Percentiles rank a stretch among this genome's conserved stretches.
These are phyloP conservation scores for Phyllotreta striolata DNA, from an alignment of 2,888 invertebrate genomes.

Conservation along the genomic window DNA sequence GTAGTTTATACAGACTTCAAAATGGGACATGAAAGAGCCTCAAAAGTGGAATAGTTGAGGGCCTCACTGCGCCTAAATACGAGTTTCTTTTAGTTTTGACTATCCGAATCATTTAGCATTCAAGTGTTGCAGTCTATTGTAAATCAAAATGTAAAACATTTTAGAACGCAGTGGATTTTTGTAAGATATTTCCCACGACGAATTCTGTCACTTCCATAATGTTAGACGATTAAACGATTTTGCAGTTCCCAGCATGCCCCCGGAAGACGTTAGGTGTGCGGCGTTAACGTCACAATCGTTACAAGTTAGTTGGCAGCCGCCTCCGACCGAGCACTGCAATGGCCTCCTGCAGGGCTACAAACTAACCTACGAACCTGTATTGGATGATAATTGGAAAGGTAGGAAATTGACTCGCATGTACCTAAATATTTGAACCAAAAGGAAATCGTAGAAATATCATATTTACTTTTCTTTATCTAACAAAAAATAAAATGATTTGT, in stretches of 20 bases:
- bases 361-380: slow-evolving; percentile 72
- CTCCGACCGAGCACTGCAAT: slow-evolving; percentile 75
- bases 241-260: slow-evolving; percentile 80
- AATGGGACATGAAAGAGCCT: too few relatives aligned
- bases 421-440: not conserved
- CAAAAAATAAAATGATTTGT: too few relatives aligned
- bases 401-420: slow-evolving; percentile 17
- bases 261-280: slow-evolving; percentile 78
- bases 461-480: too few relatives aligned
- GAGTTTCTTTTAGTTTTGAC: too few relatives aligned
- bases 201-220: slow-evolving; percentile 7
- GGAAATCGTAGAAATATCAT: slow-evolving; percentile 1
- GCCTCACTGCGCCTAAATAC: too few relatives aligned
- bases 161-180: not conserved
- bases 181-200: too few relatives aligned
- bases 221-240: slow-evolving; percentile 24
- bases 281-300: slow-evolving; percentile 78
- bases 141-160: too few relatives aligned
- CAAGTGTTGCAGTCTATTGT: too few relatives aligned
- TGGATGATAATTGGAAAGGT: slow-evolving; percentile 66
- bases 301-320: slow-evolving; percentile 83
- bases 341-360: slow-evolving; percentile 81
- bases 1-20: too few relatives aligned
- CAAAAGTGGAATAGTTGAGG: too few relatives aligned
- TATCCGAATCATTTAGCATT: too few relatives aligned